phyloP scores from a whole-genome alignment of 2,113 vertebrate genomes.

The Trichechus manatus region DNA sequence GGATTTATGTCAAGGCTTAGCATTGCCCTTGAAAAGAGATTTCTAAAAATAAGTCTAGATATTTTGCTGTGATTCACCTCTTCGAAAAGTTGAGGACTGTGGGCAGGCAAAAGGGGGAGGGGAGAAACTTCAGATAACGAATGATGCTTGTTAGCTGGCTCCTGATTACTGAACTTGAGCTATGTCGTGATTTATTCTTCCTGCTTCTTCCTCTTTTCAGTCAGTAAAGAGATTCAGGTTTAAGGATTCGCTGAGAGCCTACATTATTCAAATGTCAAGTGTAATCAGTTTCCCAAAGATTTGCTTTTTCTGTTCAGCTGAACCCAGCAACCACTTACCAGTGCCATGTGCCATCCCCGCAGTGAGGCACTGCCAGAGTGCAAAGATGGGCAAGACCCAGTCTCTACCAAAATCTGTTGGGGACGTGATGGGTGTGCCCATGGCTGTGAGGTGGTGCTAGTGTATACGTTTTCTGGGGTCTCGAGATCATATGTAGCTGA shows the following conservation, averaged over 20 bases:
- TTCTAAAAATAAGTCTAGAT: conserved; percentile 25
- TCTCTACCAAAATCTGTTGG: neutral
- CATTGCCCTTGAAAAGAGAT: neutral
- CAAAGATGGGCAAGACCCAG: neutral
- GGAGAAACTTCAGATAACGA: conserved; percentile 39
- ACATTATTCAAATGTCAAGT: neutral
- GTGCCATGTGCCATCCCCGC: accelerated
- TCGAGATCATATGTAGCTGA: neutral
- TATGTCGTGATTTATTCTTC: conserved; percentile 41
- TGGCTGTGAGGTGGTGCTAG: neutral
- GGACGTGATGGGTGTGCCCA: neutral
- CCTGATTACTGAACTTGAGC: conserved; percentile 35
- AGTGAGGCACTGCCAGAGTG: neutral
- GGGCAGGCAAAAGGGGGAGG: neutral
- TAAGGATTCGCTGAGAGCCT: neutral
- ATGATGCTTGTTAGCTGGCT: conserved; percentile 43
- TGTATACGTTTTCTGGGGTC: accelerated
- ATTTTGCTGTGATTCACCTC: conserved; percentile 18
- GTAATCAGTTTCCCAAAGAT: conserved; percentile 29
- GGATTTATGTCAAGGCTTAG: neutral
- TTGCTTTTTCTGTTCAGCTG: neutral
- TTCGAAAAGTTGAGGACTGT: conserved; percentile 44
- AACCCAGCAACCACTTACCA: neutral
- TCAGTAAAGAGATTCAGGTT: conserved; percentile 30
- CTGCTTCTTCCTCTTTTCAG: conserved; percentile 2